Percentiles rank a stretch among this genome's conserved stretches.
Evolutionary conservation across 2,113 vertebrate species (phyloP).

Genomic region (Gallinago paraguaiae): DNA sequence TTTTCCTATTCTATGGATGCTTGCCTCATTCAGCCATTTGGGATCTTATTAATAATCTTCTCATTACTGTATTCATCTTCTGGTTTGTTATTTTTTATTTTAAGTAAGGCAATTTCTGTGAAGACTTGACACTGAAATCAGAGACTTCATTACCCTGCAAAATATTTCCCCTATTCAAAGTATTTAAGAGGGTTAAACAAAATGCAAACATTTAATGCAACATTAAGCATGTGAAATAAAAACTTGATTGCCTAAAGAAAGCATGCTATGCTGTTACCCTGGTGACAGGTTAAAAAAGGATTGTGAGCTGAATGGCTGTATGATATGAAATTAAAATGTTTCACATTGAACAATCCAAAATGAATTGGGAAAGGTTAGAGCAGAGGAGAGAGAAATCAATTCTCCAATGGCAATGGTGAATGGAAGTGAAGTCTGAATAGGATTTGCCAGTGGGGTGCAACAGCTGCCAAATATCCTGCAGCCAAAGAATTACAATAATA

Average conservation of each 20-base stretch:
- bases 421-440: slow-evolving; percentile 91
- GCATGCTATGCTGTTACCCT: slow-evolving; percentile 82
- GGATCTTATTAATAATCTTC: slow-evolving; percentile 68
- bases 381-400: slow-evolving; percentile 94
- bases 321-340: slow-evolving; percentile 98
- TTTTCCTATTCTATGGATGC: slow-evolving; percentile 21
- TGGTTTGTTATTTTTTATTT: slow-evolving; percentile 68
- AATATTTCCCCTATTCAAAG: slow-evolving; percentile 72
- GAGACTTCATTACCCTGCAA: slow-evolving; percentile 72
- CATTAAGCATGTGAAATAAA: slow-evolving; percentile 84
- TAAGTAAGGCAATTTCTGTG: slow-evolving; percentile 58
- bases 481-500: slow-evolving; percentile 96
- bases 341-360: slow-evolving; percentile 94
- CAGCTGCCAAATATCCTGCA: slow-evolving; percentile 96
- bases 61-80: slow-evolving; percentile 64
- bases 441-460: slow-evolving; percentile 95
- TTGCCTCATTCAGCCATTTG: slow-evolving; percentile 48
- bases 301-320: slow-evolving; percentile 83
- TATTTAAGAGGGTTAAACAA: slow-evolving; percentile 80
- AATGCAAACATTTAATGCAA: slow-evolving; percentile 83
- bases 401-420: slow-evolving; percentile 89
- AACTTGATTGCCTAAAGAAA: slow-evolving; percentile 81
- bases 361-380: slow-evolving; percentile 89
- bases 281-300: slow-evolving; percentile 85
- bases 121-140: slow-evolving; percentile 69